Evolutionary conservation across 1,140 invertebrate genomes (phyloP).

Genomic region (Neotoxoptera formosana): DNA sequence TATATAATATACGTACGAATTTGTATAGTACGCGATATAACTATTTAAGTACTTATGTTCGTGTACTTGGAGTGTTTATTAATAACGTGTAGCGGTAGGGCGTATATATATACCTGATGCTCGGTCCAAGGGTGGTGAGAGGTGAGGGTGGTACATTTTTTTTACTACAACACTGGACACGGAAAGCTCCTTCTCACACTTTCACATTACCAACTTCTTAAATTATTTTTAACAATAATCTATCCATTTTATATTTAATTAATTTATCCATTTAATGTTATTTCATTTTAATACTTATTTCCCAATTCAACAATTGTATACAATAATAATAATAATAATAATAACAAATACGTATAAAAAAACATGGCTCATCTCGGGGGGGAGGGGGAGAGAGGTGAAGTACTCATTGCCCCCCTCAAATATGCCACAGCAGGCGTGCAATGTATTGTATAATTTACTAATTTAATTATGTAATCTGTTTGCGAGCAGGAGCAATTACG

Average conservation of each 20-base stretch:
- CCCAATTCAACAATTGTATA: neutral
- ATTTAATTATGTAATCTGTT: neutral
- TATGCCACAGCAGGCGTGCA: neutral
- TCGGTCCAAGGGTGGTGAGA: neutral
- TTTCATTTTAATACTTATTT: neutral
- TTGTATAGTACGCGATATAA: neutral
- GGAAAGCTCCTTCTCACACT: neutral
- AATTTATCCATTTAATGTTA: neutral
- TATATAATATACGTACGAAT: neutral
- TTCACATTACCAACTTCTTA: neutral
- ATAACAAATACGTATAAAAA: neutral
- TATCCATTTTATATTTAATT: neutral
- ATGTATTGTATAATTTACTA: no score
- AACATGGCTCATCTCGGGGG: neutral
- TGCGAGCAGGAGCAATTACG: constrained; percentile 49
- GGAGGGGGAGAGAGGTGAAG: neutral
- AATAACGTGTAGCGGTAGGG: neutral
- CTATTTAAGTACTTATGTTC: neutral
- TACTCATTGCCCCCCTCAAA: neutral
- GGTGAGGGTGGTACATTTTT: neutral
- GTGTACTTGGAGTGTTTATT: neutral
- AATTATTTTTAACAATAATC: neutral
- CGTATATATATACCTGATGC: no score
- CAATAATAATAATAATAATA: neutral
- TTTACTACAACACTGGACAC: neutral